Evolutionary conservation across 2,888 invertebrate species (phyloP), one percentile per base, ranked within the genome.

Genomic region (Eristalis arbustorum): DNA sequence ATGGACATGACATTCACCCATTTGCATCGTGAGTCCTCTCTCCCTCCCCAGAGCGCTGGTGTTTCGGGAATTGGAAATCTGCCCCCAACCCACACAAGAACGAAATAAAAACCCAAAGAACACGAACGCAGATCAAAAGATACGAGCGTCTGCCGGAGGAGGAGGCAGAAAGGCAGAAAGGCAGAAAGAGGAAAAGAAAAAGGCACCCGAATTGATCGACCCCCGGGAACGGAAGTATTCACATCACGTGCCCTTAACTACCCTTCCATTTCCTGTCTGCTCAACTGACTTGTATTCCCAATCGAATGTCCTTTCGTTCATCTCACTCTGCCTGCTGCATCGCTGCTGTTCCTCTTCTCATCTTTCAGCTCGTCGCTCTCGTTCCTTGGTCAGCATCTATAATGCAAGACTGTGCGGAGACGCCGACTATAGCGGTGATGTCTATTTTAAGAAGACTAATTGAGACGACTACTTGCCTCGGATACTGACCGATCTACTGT

Each of bases 381-480:
- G 23, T 6, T 28, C 49, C 42, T n/a, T 49, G 61, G 10, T 66
- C 23, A 37, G 73, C 73, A 68, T 74, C 56, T 18, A 56, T 63
- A 62, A 80, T 73, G 62, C 68, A 63, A 18, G 63, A 0, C n/a
- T 18, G 13, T 31, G 63, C 56, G 11, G 8, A 25, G 1, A 4
- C n/a, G 42, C 13, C 10, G 11, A 42, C 25, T 62, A 73, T 73
- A 72, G 73, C 73, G 61, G 77, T 69, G 73, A 77, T 82, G 77
- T 73, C 40, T 77, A 61, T 77, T 82, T 85, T 77, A 74, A 75
- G 82, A 66, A 74, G 49, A 74, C 85, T 85, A 85, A 85, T n/a
- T n/a, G n/a, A n/a, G n/a, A n/a, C n/a, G n/a, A n/a, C n/a, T n/a
- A n/a, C n/a, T n/a, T n/a, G n/a, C n/a, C n/a, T n/a, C n/a, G n/a